Evolutionary conservation across 2,113 vertebrate genomes (phyloP).

Genomic region (Etheostoma cragini): DNA sequence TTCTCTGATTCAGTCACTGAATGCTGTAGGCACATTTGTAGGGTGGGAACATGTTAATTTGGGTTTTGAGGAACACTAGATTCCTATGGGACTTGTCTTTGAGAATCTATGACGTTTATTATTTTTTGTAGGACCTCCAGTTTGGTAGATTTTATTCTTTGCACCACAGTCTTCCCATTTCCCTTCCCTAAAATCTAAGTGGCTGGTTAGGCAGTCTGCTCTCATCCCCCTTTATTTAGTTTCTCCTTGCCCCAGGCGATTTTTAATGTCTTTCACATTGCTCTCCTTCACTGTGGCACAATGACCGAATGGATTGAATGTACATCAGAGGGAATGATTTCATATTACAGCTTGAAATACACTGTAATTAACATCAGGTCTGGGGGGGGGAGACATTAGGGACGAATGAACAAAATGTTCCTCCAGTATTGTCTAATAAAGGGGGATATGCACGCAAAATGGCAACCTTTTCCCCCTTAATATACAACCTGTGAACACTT

Average conservation of each 20-base stretch:
- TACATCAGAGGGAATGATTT: neutral
- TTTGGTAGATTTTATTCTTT: conserved; percentile 5
- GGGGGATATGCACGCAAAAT: conserved; percentile 18
- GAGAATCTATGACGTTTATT: neutral
- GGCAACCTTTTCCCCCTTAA: conserved; percentile 13
- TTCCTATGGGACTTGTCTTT: neutral
- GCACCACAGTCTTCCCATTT: neutral
- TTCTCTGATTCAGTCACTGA: neutral
- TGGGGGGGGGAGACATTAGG: neutral
- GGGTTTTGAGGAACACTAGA: neutral
- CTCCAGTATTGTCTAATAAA: neutral
- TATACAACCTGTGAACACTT: conserved; percentile 61
- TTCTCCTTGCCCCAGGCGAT: neutral
- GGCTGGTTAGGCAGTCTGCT: neutral
- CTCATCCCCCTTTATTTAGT: neutral
- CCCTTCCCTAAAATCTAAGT: neutral
- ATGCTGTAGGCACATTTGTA: neutral
- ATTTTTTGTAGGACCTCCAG: neutral
- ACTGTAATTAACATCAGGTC: conserved; percentile 21
- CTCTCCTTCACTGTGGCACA: conserved; percentile 12
- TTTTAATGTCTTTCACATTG: conserved; percentile 32
- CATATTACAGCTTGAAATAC: conserved; percentile 1
- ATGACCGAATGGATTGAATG: conserved; percentile 32
- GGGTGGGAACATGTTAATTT: neutral
- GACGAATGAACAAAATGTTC: neutral